Base-by-base conservation (phyloP, 1,140 invertebrate species). In the Drosophila asahinai region DNA sequence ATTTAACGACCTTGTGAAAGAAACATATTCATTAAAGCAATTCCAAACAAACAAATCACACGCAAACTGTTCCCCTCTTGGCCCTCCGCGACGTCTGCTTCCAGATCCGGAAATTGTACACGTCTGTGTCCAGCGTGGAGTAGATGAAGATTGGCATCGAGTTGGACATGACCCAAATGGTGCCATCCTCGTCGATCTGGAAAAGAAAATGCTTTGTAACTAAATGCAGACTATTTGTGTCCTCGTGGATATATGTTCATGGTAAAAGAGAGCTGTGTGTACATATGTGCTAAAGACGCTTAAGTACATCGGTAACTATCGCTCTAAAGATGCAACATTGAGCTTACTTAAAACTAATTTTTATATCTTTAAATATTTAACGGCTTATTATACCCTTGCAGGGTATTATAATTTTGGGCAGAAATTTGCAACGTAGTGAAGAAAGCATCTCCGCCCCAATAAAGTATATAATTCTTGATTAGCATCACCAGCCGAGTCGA, bases 91-190 rank as follows among this genome's bases (percentile, higher is more conserved):
- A 75, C 45, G 54, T 80, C 47, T 91, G 82, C 55, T 82, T 90
- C 91, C 92, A 95, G 38, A 96, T 91, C 48, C 94, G 94, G 86
- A 95, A 96, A 81, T 95, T 95, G 51, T 93, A 93, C 22, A 94
- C 82, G 74, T 95, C 93, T 4, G 94, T 92, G 83, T 96, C 93
- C 7, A 96, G 75, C 6, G 83, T 92, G 6, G 94, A 94, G 73
- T 95, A 95, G 5, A 95, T 93, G 68, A 95, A 95, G 17, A 93
- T 93, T 0, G 95, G 95, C 91, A 95, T 93, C 0, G 93, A 94
- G 76, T 96, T 96, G 0, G 94, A 93, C 84, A 95, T 94, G 0
- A 95, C 84, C 93, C 95, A 95, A 7, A 96, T 93, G 27, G 94
- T 93, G 45, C 95, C 94, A 2, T 93, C 93, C 0, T 94, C 94